phyloP scores from a whole-genome alignment of 1,140 invertebrate genomes.

The Heliconius melpomene region DNA sequence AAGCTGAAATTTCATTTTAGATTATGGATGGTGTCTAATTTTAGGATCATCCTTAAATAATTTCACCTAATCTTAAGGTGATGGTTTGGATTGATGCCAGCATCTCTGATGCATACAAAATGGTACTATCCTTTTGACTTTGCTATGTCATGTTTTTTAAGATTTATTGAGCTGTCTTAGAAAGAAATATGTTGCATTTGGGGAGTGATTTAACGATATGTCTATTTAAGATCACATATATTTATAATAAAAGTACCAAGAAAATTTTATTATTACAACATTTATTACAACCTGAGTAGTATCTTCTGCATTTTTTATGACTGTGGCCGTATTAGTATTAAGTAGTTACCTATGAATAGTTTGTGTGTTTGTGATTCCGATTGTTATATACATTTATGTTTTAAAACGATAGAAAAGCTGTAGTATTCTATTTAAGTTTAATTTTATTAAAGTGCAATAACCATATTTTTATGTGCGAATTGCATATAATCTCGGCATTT shows the following conservation, averaged over 20 bases:
- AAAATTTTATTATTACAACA: too few relatives aligned
- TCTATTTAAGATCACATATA: conserved; percentile 15
- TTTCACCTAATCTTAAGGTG: conserved; percentile 34
- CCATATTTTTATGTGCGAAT: not conserved
- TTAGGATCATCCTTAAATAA: conserved; percentile 34
- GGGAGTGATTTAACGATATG: conserved; percentile 15
- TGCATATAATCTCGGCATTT: not conserved
- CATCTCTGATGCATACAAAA: conserved; percentile 31
- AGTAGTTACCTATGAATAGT: too few relatives aligned
- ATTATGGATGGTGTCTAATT: conserved; percentile 1
- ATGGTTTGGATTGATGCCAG: conserved; percentile 40
- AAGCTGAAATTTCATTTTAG: not conserved
- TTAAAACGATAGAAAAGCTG: too few relatives aligned
- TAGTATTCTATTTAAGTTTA: too few relatives aligned
- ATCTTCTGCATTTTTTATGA: not conserved
- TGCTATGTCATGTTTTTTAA: conserved; percentile 34
- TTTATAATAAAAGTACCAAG: not conserved
- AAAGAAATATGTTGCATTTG: conserved; percentile 20
- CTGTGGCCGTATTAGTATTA: too few relatives aligned
- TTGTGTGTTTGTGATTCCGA: too few relatives aligned
- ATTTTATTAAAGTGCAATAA: not conserved
- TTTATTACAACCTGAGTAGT: not conserved
- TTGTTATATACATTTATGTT: too few relatives aligned
- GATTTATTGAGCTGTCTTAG: conserved; percentile 22
- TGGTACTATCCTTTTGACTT: conserved; percentile 36